Evolutionary conservation across 2,888 invertebrate species (phyloP), one percentile per base, ranked within the genome.

Genomic region (Camponotus fellah): DNA sequence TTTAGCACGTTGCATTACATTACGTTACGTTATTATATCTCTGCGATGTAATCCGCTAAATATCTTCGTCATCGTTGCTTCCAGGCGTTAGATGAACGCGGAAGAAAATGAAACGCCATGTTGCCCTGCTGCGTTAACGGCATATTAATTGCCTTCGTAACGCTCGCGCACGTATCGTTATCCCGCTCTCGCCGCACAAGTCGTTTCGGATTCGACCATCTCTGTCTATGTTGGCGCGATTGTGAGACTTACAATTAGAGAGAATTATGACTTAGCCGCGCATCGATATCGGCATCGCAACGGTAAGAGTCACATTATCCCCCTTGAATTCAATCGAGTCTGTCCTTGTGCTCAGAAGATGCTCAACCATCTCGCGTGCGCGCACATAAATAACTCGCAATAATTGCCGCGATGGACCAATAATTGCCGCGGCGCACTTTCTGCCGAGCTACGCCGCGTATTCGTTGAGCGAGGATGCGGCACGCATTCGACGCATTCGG

Each of bases 91-190:
- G 17, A 6, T 37, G 34, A 72, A 80, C 72, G 26, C 72, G 79
- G 60, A 72, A 68, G 68, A 56, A 68, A 68, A 80, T 69, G 71
- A 46, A 79, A 37, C 32, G 58, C 68, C 43, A 58, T 14, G 69
- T 60, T 60, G 37, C 14, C 43, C 58, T 58, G 46, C 60, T 49
- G 79, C 72, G 60, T 71, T 80, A 80, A 80, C 72, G 79, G 72
- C 79, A 60, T 80, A 80, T 60, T 72, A 72, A 80, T 72, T 80
- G 60, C 72, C 37, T 46, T 26, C 72, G 60, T 77, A 69, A 77
- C 43, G 69, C 77, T 77, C 43, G 56, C 46, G 60, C 12, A 43
- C 8, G 71, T 71, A 71, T 71, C 60, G 21, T 37, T n/a, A 60
- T 72, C 37, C n/a, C 26, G 60, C 12, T 80, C 40, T 26, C 53